Conservation (phyloP, 1,140 invertebrate species). For the Asbolus verrucosus region DNA sequence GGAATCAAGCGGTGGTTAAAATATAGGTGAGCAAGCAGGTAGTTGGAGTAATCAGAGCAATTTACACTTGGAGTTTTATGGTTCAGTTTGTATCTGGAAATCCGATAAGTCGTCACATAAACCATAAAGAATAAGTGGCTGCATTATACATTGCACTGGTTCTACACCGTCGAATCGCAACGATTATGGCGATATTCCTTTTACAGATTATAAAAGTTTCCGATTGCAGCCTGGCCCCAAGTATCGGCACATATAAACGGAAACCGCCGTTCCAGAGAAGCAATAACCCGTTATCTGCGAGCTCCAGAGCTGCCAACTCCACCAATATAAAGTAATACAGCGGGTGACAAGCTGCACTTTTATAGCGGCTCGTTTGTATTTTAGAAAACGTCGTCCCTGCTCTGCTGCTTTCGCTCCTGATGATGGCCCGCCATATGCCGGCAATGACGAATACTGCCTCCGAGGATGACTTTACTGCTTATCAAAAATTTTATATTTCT, state of each 20-base stretch:
- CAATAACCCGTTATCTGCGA: slow-evolving; percentile 51
- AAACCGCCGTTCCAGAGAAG: slow-evolving; percentile 41
- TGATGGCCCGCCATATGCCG: slow-evolving; percentile 33
- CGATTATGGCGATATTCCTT: slow-evolving; percentile 39
- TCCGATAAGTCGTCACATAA: slow-evolving; percentile 18
- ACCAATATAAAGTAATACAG: slow-evolving; percentile 50
- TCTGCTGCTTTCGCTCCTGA: slow-evolving; percentile 4
- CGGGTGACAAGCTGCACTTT: slow-evolving; percentile 50
- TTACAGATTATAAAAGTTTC: slow-evolving; percentile 44
- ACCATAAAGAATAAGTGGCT: slow-evolving; percentile 27
- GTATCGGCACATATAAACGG: slow-evolving; percentile 40
- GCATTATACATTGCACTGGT: slow-evolving; percentile 23
- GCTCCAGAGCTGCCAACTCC: slow-evolving; percentile 44
- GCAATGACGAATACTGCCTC: slow-evolving; percentile 14
- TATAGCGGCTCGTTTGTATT: slow-evolving; percentile 41
- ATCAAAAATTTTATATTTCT: slow-evolving; percentile 36
- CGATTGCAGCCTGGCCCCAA: slow-evolving; percentile 23
- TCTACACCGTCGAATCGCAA: slow-evolving; percentile 8
- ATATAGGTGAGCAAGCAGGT: not conserved
- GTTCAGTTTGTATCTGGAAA: slow-evolving; percentile 3
- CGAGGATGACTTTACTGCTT: slow-evolving; percentile 21
- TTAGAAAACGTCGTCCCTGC: slow-evolving; percentile 16
- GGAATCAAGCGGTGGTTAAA: too few relatives aligned
- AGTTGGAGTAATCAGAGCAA: slow-evolving; percentile 20
- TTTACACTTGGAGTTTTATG: slow-evolving; percentile 20